Base-by-base conservation (phyloP, 2,888 invertebrate genomes). In the Leucania comma region DNA sequence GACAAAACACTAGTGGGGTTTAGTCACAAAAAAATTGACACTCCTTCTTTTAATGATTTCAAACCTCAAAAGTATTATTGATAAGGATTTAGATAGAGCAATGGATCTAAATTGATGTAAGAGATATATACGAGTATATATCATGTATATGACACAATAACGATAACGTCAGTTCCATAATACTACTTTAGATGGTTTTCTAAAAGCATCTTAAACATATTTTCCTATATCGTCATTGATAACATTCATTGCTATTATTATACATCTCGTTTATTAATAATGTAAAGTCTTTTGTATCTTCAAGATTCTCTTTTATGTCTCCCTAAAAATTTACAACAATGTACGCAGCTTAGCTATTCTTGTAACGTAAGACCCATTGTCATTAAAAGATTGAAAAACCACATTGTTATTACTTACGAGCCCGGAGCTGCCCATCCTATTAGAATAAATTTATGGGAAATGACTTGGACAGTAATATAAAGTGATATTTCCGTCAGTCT, bases 361-460 rank as follows among this genome's bases (percentile, higher is more conserved):
- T 4, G 50, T 38, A 51, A n/a, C 5, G 4, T 29, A 20, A 61
- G 3, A 24, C 9, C 17, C 3, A 38, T 32, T 32, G 14, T 17
- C n/a, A 20, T 42, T 48, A 12, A 22, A n/a, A 42, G 12, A 72
- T 35, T 3, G 10, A 48, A 66, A 9, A 59, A 1, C 24, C 48
- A 32, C 10, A 54, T 42, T 38, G 35, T 38, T 59, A 42, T 65
- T n/a, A 56, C 32, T 12, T 22, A 53, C 4, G 22, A 58, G n/a
- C n/a, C 17, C 58, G 6, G 62, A 42, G 50, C 70, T 61, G 38
- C 51, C 71, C 51, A 61, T 68, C 53, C 32, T 54, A 58, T 53
- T 67, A 67, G 50, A 63, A 67, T 56, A 63, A 63, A 51, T 62
- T 62, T 35, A 20, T 53, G 54, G 38, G 56, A 50, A 64, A 64